Percentiles rank a stretch among this genome's conserved stretches.
Evolutionary conservation across 2,888 invertebrate genomes (phyloP).

Genomic region (Dryocosmus kuriphilus): DNA sequence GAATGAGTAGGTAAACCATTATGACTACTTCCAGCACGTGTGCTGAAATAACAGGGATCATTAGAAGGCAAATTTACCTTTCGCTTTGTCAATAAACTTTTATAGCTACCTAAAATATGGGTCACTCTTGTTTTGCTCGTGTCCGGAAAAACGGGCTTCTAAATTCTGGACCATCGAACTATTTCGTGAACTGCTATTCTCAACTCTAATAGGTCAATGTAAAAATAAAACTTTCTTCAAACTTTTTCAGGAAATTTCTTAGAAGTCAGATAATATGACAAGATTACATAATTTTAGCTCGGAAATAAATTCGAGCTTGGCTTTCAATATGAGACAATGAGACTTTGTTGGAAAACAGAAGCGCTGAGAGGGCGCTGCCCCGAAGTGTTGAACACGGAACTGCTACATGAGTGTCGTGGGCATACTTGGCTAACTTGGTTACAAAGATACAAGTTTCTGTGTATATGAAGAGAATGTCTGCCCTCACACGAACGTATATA

Average conservation of each 20-base stretch:
- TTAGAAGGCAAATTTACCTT: neutral
- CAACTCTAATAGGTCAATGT: neutral
- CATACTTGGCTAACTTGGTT: conserved; percentile 19
- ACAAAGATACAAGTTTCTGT: conserved; percentile 31
- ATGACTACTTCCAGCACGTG: neutral
- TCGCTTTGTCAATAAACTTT: neutral
- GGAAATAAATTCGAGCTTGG: neutral
- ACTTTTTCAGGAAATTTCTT: neutral
- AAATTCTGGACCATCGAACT: neutral
- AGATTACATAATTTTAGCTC: neutral
- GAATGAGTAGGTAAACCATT: neutral
- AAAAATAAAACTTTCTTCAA: neutral
- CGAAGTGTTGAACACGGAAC: conserved; percentile 24
- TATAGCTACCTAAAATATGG: neutral
- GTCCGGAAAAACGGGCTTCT: neutral
- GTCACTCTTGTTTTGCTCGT: neutral
- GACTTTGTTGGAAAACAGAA: conserved; percentile 7
- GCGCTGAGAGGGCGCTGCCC: conserved; percentile 21
- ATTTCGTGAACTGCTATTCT: neutral
- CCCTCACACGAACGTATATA: neutral
- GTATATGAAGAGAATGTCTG: neutral
- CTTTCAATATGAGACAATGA: neutral
- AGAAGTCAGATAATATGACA: neutral
- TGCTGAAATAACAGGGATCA: neutral
- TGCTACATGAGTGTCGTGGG: conserved; percentile 16